Evolutionary conservation across 2,888 invertebrate genomes (phyloP).

Genomic region (Phengaris alcon): DNA sequence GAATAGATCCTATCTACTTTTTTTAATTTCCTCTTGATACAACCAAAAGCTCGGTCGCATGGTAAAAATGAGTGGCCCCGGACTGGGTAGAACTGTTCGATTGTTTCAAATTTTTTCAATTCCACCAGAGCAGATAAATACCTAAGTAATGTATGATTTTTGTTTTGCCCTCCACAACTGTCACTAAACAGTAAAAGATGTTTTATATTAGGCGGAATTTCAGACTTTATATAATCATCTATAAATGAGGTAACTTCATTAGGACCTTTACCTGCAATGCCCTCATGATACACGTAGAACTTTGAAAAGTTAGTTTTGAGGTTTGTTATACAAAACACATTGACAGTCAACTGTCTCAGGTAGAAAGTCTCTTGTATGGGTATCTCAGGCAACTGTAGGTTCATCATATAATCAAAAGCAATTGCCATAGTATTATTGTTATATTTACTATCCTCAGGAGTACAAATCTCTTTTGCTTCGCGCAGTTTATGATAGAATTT

Average conservation of each 20-base stretch:
- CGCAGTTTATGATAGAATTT: conserved; percentile 25
- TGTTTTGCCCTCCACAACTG: neutral
- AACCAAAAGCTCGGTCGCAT: no score
- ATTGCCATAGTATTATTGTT: no score
- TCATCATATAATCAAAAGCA: conserved; percentile 7
- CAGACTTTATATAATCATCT: neutral
- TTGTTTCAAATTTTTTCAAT: no score
- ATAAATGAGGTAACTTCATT: conserved; percentile 25
- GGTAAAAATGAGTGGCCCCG: no score
- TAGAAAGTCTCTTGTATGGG: conserved; percentile 23
- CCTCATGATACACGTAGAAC: neutral
- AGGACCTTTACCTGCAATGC: neutral
- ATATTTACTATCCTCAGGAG: no score
- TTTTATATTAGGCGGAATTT: neutral
- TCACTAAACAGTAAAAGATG: neutral
- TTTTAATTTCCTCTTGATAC: no score
- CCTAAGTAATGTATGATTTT: neutral
- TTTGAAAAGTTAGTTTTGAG: conserved; percentile 17
- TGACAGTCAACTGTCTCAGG: conserved; percentile 24
- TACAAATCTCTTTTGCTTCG: neutral
- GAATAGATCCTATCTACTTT: no score
- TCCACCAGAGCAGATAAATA: no score
- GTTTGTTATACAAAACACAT: conserved; percentile 19
- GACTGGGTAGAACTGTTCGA: no score
- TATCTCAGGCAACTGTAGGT: conserved; percentile 8